These are phyloP conservation scores for Mimachlamys varia DNA, from an alignment of 2,888 invertebrate species.

Conservation along the genomic window DNA sequence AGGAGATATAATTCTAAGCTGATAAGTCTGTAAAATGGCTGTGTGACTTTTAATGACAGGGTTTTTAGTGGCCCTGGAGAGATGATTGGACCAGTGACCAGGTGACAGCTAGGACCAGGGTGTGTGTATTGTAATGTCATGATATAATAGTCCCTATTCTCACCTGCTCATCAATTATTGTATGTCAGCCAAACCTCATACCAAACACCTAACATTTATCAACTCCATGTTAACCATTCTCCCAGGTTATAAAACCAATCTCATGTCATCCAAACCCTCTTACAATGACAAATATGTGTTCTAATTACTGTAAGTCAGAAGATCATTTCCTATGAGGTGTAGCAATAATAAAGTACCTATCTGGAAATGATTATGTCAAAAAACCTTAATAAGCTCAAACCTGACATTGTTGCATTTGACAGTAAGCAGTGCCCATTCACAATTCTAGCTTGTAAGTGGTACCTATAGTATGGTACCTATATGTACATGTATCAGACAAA, in stretches of 20 bases:
- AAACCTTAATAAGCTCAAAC: too few species aligned
- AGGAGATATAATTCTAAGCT: background rate
- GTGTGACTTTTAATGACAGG: background rate
- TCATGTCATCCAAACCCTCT: background rate
- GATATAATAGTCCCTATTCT: background rate
- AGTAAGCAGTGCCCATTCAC: too few species aligned
- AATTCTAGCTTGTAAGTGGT: too few species aligned
- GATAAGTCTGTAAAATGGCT: background rate
- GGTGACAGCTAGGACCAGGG: background rate
- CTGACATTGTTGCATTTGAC: too few species aligned
- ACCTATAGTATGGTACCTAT: too few species aligned
- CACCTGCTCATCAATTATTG: background rate
- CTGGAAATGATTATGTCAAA: too few species aligned
- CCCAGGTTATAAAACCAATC: background rate
- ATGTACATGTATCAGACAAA: too few species aligned
- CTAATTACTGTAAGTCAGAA: too few species aligned
- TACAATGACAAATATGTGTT: too few species aligned
- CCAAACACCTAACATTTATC: background rate
- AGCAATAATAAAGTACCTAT: too few species aligned
- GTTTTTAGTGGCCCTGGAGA: background rate
- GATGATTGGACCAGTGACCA: background rate
- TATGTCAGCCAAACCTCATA: background rate
- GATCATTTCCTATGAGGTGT: too few species aligned
- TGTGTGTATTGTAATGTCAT: background rate
- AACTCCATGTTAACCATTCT: background rate